Evolutionary conservation across 2,797 vertebrate species (phyloP), one percentile per base, ranked within the genome.

Genomic region (Hirundo rustica): DNA sequence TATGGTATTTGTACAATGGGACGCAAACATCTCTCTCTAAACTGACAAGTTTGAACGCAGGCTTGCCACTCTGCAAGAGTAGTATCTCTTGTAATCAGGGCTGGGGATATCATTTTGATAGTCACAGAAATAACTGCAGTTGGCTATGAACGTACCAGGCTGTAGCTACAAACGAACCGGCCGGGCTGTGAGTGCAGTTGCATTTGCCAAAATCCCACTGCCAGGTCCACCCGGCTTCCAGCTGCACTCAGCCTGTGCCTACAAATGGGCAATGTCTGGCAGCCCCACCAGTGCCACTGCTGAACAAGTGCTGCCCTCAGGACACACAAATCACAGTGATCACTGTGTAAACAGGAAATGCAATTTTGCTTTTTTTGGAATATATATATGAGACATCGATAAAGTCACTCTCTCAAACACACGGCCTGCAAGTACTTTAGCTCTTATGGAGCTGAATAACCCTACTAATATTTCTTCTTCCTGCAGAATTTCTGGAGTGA

Each of bases 171-270:
- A 76, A 47, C 8, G 13, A 68, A 57, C 9, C 42, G 73, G 61
- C 3, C 71, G 76, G 65, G 23, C 10, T 45, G 38, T 0, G 23
- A 30, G 2, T 18, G 48, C 0, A 42, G 36, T 0, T 18, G 51
- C 23, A 21, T 32, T 44, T 88, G 48, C 40, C 71, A 65, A 81
- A 75, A 44, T 34, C 11, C 81, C 40, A 18, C n/a, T 34, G 8
- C 29, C n/a, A 9, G 11, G 7, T 47, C 32, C 48, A 11, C 30
- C 22, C 5, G 3, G 53, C 30, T 64, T 17, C 44, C 83, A 53
- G 40, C 1, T 26, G 61, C 13, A 10, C 32, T 8, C 62, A 54
- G 73, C 32, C 29, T 53, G 19, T 45, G 70, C 51, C 51, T 58
- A 34, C 51, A 53, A 36, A 84, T 1, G 21, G 64, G 44, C 58